These are phyloP conservation scores for Anguilla marmorata DNA, from an alignment of 2,797 vertebrate species.

Conservation along the genomic window DNA sequence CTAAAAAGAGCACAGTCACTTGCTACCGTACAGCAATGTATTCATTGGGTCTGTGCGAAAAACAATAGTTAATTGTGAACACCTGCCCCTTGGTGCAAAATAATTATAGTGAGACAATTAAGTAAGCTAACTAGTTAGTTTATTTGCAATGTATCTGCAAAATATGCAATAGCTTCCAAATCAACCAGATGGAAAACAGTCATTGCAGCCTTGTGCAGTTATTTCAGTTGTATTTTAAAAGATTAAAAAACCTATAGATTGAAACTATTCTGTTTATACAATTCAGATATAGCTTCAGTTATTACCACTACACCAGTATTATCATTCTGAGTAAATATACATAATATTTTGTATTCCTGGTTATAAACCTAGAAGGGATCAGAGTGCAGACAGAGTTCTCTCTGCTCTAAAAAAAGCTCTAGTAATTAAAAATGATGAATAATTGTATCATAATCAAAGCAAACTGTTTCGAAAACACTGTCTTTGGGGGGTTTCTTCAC, in stretches of 20 bases:
- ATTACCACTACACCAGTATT: slow-evolving; percentile 12
- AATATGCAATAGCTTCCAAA: neutral
- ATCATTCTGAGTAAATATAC: slow-evolving; percentile 3
- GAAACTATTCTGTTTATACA: neutral
- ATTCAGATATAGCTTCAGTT: neutral
- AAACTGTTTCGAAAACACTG: slow-evolving; percentile 15
- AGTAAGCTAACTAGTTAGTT: neutral
- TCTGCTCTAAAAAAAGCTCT: neutral
- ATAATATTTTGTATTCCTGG: neutral
- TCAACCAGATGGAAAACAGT: slow-evolving; percentile 6
- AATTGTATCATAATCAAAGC: slow-evolving; percentile 14
- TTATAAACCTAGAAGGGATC: neutral
- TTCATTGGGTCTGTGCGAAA: neutral
- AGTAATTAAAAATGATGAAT: slow-evolving; percentile 13
- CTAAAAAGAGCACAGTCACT: neutral
- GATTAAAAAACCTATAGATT: slow-evolving; percentile 13
- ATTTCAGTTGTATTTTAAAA: slow-evolving; percentile 21
- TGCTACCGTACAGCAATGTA: neutral
- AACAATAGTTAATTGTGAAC: neutral
- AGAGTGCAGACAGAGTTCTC: neutral
- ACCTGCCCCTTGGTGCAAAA: neutral
- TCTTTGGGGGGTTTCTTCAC: slow-evolving; percentile 8
- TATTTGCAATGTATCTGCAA: neutral
- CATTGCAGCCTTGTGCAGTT: neutral
- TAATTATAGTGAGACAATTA: neutral